phyloP scores from a whole-genome alignment of 1,140 invertebrate species.

The Orius laevigatus region DNA sequence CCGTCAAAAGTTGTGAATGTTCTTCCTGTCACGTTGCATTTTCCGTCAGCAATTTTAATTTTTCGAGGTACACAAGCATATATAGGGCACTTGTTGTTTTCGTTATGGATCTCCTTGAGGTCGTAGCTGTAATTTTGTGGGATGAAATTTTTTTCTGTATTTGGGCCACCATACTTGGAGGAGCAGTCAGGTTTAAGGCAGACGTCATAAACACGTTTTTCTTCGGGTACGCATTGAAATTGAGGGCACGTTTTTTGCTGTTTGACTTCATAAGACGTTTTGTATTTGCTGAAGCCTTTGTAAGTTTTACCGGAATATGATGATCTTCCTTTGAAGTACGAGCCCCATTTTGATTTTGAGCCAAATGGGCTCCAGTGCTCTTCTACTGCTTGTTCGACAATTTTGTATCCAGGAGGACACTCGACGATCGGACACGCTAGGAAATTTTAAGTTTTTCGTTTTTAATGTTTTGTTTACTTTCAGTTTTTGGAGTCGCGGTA shows the following conservation, averaged over 20 bases:
- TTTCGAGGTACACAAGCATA: constrained; percentile 39
- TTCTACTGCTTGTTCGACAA: background rate
- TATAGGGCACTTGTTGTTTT: constrained; percentile 22
- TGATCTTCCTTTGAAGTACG: constrained; percentile 2
- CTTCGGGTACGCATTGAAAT: constrained; percentile 21
- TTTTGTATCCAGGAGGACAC: constrained; percentile 19
- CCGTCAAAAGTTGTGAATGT: constrained; percentile 65
- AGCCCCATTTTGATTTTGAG: constrained; percentile 17
- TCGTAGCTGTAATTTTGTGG: constrained; percentile 8
- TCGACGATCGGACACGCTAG: constrained; percentile 15
- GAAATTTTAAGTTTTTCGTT: background rate
- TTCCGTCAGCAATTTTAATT: constrained; percentile 36
- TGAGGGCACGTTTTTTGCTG: constrained; percentile 21
- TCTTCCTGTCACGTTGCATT: constrained; percentile 54
- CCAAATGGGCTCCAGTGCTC: constrained; percentile 17
- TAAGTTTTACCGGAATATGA: background rate
- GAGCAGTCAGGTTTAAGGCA: constrained; percentile 16
- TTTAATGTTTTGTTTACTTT: background rate
- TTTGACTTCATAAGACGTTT: constrained; percentile 4
- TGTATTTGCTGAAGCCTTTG: constrained; percentile 14
- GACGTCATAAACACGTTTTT: constrained; percentile 1
- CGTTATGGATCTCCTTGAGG: constrained; percentile 3
- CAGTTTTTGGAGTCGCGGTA: constrained; percentile 14
- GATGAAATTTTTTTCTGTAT: background rate
- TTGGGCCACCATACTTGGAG: background rate